Base-by-base conservation (phyloP, 2,888 invertebrate species). In the Andrena flavipes region DNA sequence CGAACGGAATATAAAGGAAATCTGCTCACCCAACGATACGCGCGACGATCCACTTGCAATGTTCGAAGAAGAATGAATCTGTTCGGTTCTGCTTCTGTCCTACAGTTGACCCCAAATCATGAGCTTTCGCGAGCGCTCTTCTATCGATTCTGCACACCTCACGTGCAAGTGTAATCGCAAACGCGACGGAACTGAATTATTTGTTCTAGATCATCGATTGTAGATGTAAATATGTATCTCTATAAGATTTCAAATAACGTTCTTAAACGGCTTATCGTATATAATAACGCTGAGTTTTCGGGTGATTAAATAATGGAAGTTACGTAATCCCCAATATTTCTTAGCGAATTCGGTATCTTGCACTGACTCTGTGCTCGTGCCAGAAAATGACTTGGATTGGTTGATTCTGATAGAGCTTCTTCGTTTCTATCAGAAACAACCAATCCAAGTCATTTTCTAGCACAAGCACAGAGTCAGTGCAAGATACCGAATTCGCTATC, bases 31-130 rank as follows among this genome's bases (percentile, higher is more conserved):
- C 89, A 80, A 80, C 48, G 62, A 35, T 73, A 79, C 64, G 69
- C 82, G 84, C 78, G 82, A 90, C 92, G 87, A 82, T 82, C 88
- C 80, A 63, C 88, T 82, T 77, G 78, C 85, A 89, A 79, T 62
- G 91, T 89, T 89, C 88, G 88, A 77, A 88, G 88, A 87, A 89
- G 92, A 93, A 91, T 93, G 91, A 90, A 42, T 42, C 42, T 42
- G 42, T 42, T 1, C 42, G 4, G 42, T 42, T 42, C 42, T 42
- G 88, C 72, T 60, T 84, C 69, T 88, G 92, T 91, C 91, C 91
- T 92, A 92, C 88, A 74, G 74, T 74, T 90, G 92, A 91, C 92
- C 92, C 91, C 89, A 85, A 88, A 76, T 76, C 33, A 56, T 67
- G 71, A 65, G 64, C 49, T 35, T 20, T 68, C 63, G 60, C 68